Percentiles rank a stretch among this genome's conserved stretches.
phyloP scores from a whole-genome alignment of 1,140 invertebrate species.

The Periplaneta americana region DNA sequence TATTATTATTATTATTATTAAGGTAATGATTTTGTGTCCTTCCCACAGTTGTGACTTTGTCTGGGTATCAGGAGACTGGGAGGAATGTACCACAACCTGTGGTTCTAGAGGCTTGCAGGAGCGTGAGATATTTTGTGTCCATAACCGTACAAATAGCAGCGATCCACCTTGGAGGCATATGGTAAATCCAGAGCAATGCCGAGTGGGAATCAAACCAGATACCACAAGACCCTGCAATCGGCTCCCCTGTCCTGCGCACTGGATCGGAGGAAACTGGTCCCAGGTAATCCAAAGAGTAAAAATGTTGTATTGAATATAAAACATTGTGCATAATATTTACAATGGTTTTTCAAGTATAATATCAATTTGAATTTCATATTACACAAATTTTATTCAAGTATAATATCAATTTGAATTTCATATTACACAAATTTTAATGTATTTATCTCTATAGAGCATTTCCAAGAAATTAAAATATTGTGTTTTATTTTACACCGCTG shows the following conservation, averaged over 20 bases:
- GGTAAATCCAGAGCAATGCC: slow-evolving; percentile 48
- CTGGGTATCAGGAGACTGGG: slow-evolving; percentile 57
- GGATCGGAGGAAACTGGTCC: slow-evolving; percentile 30
- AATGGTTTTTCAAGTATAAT: too few species aligned
- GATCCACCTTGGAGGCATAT: slow-evolving; percentile 43
- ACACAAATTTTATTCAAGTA: too few species aligned
- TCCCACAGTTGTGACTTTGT: slow-evolving; percentile 51
- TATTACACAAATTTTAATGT: too few species aligned
- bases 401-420: too few species aligned
- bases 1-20: too few species aligned
- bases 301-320: too few species aligned
- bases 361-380: too few species aligned
- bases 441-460: too few species aligned
- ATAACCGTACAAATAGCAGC: slow-evolving; percentile 29
- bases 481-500: too few species aligned
- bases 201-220: slow-evolving; percentile 24
- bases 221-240: slow-evolving; percentile 27
- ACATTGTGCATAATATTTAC: too few species aligned
- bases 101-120: slow-evolving; percentile 51
- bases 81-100: slow-evolving; percentile 56
- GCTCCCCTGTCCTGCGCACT: slow-evolving; percentile 28
- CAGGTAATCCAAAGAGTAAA: too few species aligned
- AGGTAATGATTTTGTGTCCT: not conserved
- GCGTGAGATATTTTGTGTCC: slow-evolving; percentile 57
- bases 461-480: too few species aligned